These are phyloP conservation scores for Sakesphorus luctuosus DNA, from an alignment of 2,113 vertebrate genomes.

Conservation along the genomic window DNA sequence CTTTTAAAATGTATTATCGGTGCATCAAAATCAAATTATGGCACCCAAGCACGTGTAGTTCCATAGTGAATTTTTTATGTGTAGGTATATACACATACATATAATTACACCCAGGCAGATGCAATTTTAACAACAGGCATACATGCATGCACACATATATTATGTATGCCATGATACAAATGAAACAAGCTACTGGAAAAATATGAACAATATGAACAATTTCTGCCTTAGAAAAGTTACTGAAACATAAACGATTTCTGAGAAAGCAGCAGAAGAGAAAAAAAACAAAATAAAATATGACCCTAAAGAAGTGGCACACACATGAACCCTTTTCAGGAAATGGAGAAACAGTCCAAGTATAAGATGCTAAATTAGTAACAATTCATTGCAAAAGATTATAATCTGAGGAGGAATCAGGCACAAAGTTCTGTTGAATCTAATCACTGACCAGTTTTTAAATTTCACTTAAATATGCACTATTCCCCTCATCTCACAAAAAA, in stretches of 20 bases:
- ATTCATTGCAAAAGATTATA: neutral
- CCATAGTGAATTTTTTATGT: neutral
- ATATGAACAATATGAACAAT: neutral
- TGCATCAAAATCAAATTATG: neutral
- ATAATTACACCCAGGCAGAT: neutral
- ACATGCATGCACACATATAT: accelerated
- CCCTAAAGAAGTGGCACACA: neutral
- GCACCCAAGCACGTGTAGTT: neutral
- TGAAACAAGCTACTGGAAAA: neutral
- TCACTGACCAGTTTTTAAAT: neutral
- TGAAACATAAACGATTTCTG: neutral
- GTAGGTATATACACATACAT: neutral
- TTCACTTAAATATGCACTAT: neutral
- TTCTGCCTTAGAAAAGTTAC: neutral
- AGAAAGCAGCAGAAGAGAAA: neutral
- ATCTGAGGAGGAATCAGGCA: neutral
- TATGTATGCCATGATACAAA: neutral
- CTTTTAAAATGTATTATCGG: neutral
- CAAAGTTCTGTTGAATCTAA: neutral
- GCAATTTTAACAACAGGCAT: neutral
- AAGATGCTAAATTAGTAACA: neutral
- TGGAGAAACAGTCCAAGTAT: neutral
- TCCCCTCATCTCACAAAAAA: neutral
- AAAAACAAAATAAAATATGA: neutral
- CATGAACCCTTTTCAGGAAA: neutral